These are phyloP conservation scores for Athalia rosae DNA, from an alignment of 2,888 invertebrate species.

Conservation along the genomic window DNA sequence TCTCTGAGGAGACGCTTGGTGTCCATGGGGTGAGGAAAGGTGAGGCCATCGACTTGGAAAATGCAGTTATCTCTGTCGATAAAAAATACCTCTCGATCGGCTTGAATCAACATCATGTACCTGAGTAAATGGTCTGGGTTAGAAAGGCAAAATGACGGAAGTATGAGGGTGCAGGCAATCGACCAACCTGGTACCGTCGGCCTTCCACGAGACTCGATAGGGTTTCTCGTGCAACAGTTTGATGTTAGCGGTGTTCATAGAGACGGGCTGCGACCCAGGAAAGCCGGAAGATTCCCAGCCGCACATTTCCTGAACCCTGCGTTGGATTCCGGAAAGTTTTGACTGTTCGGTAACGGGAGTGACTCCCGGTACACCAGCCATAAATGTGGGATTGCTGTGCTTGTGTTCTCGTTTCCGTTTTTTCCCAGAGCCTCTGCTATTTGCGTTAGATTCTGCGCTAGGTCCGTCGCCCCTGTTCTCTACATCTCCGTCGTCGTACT, in stretches of 20 bases:
- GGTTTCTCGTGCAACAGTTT: conserved; percentile 84
- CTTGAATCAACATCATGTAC: conserved; percentile 97
- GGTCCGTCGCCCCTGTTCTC: conserved; percentile 60
- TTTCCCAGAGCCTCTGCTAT: conserved; percentile 60
- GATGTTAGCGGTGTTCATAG: conserved; percentile 92
- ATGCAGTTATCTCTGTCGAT: conserved; percentile 96
- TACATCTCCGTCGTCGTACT: conserved; percentile 64
- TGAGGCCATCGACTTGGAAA: conserved; percentile 87
- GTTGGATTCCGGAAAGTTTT: conserved; percentile 81
- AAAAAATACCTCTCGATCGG: conserved; percentile 90
- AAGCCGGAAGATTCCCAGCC: conserved; percentile 88
- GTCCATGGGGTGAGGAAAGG: conserved; percentile 87
- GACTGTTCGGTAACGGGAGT: conserved; percentile 80
- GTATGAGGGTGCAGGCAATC: neutral
- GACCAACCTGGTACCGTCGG: conserved; percentile 92
- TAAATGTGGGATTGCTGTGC: conserved; percentile 84
- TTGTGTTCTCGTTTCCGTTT: conserved; percentile 75
- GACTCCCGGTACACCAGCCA: conserved; percentile 91
- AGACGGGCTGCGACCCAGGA: conserved; percentile 98
- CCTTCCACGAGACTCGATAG: conserved; percentile 99
- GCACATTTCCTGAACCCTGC: conserved; percentile 86
- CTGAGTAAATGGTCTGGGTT: conserved; percentile 72
- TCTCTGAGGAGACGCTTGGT: conserved; percentile 82
- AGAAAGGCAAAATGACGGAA: conserved; percentile 48
- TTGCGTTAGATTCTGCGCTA: conserved; percentile 50